Conservation (phyloP, 2,888 invertebrate species). For the Nipponacmea schrenckii region DNA sequence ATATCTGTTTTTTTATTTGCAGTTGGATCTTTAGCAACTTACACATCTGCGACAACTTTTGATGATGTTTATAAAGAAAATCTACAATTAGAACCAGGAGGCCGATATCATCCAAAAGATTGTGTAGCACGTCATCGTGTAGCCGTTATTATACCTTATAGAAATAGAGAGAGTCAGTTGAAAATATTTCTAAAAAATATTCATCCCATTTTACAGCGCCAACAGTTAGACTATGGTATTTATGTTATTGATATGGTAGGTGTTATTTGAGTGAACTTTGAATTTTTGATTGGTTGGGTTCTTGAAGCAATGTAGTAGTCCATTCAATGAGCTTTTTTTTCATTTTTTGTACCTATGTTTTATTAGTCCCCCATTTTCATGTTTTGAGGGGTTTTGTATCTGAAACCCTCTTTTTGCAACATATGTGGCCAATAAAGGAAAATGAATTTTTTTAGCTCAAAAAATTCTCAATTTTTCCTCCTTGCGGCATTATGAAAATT, state of each 20-base stretch:
- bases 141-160: constrained; percentile 93
- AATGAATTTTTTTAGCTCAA: no score
- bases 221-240: constrained; percentile 93
- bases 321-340: no score
- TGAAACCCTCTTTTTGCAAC: no score
- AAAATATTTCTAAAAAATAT: constrained; percentile 89
- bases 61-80: constrained; percentile 43
- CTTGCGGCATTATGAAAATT: no score
- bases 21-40: constrained; percentile 45
- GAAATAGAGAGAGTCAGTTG: constrained; percentile 86
- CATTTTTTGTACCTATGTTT: no score
- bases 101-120: constrained; percentile 77
- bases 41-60: constrained; percentile 39
- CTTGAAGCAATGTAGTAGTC: no score
- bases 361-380: no score
- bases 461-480: no score
- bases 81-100: constrained; percentile 79
- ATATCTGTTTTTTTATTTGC: constrained; percentile 12
- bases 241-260: constrained; percentile 90
- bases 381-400: no score
- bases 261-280: constrained; percentile 60
- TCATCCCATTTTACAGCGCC: constrained; percentile 90
- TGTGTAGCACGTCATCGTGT: constrained; percentile 80
- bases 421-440: no score
- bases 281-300: no score